Base-by-base conservation (phyloP, 1,140 invertebrate species). In the Heterodera schachtii region DNA sequence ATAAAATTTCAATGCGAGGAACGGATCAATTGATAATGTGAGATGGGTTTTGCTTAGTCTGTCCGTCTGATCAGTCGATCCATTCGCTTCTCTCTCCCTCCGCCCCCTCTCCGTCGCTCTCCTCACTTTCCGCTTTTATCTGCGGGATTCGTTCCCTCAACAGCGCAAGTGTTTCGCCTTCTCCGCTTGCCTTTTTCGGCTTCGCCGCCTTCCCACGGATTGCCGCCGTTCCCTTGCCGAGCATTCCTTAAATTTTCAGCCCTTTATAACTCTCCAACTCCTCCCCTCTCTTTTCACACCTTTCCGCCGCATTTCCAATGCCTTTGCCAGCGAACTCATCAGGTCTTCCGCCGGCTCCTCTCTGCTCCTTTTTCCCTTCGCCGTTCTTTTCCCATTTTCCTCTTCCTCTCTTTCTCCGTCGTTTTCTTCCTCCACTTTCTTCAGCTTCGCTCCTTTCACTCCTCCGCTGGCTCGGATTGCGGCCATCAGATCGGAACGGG, bases 391-490 rank as follows among this genome's bases (percentile, higher is more conserved):
- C 11, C 13, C 57, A 60, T 19, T 60, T 13, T 19, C 57, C 3
- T 16, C 57, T 60, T 16, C 19, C 21, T 80, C 75, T 71, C 76
- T 31, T 16, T 69, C 75, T 57, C 21, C 13, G 76, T 41, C 21
- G 31, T 44, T 16, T 8, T 69, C 21, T 0, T 4, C n/a, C 8
- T 78, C 41, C 46, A 81, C 16, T 43, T 43, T n/a, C 57, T 81
- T 81, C 16, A 81, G 57, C 13, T 69, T 69, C 19, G 80, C 80
- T 3, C 70, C 64, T 6, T 47, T n/a, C 19, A 60, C 7, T 9
- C 80, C 80, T 3, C 80, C 80, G 46, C 79, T 49, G 52, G 80
- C 80, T 11, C 80, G 79, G 19, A 81, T 81, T 9, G 80, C 80
- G 19, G 80, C 80, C 80, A 81, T 81, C 43, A 81, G 49, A 70